Percentiles rank a stretch among this genome's conserved stretches.
These are phyloP conservation scores for Phyllostomus hastatus DNA, from an alignment of 2,113 vertebrate genomes.

Conservation along the genomic window DNA sequence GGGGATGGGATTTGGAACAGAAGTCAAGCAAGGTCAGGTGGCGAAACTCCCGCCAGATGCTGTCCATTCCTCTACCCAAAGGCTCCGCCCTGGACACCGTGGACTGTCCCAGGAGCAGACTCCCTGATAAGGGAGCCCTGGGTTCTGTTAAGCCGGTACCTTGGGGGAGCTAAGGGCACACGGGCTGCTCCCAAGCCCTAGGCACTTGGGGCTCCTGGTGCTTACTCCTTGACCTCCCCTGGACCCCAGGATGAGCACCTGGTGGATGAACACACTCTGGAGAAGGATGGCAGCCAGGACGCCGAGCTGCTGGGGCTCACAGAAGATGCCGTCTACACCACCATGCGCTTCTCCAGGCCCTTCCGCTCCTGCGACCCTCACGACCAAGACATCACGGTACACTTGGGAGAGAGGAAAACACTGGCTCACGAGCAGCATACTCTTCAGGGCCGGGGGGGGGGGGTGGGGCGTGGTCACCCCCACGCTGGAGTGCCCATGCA, in stretches of 20 bases:
- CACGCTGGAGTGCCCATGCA: background rate
- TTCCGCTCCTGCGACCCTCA: slow-evolving; percentile 81
- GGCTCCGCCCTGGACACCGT: no score
- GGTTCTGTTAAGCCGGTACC: background rate
- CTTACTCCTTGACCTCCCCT: background rate
- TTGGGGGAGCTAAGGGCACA: background rate
- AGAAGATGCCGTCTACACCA: slow-evolving; percentile 79
- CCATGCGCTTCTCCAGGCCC: slow-evolving; percentile 77
- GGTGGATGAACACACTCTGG: slow-evolving; percentile 69
- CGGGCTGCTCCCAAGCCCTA: background rate
- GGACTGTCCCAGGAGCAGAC: background rate
- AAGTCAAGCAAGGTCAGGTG: background rate
- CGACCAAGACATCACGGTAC: slow-evolving; percentile 83
- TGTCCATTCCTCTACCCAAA: background rate
- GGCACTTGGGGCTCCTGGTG: background rate
- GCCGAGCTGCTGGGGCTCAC: slow-evolving; percentile 80
- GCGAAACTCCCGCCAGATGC: background rate
- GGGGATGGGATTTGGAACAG: background rate
- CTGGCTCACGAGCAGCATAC: background rate
- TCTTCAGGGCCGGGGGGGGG: background rate
- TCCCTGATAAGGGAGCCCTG: background rate
- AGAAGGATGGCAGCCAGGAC: slow-evolving; percentile 82
- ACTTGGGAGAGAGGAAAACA: background rate
- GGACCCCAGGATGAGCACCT: slow-evolving; percentile 80
- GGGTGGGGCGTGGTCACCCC: background rate